phyloP scores from a whole-genome alignment of 1,140 invertebrate species.

The Euura lappo region DNA sequence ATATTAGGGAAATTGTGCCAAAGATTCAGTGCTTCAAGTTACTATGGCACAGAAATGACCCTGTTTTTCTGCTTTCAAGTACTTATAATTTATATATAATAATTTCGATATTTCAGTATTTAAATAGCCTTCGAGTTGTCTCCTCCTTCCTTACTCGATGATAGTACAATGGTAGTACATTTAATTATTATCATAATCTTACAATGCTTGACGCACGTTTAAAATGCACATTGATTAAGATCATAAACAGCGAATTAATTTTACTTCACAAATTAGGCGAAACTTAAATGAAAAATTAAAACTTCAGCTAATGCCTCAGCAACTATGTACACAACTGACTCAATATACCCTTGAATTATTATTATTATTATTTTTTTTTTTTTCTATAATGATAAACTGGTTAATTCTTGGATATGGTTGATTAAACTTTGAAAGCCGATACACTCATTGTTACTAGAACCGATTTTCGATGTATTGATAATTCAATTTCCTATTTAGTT shows the following conservation, averaged over 20 bases:
- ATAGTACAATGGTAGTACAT: neutral
- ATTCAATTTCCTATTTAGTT: conserved; percentile 10
- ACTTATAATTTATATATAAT: neutral
- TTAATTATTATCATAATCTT: neutral
- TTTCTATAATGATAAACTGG: conserved; percentile 14
- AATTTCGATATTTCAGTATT: conserved; percentile 2
- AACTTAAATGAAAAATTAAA: conserved; percentile 31
- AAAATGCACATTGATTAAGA: neutral
- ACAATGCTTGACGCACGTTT: neutral
- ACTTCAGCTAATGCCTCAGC: conserved; percentile 32
- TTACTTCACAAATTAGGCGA: neutral
- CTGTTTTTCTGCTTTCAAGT: neutral
- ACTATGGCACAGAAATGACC: neutral
- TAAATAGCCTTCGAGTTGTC: neutral
- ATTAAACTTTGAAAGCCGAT: conserved; percentile 34
- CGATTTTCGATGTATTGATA: neutral
- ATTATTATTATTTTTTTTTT: conserved; percentile 8
- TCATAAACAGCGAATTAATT: neutral
- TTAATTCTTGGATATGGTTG: conserved; percentile 45
- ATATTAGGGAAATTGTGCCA: neutral
- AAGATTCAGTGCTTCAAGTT: neutral
- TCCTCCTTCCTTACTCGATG: neutral
- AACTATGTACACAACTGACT: conserved; percentile 40
- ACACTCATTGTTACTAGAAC: conserved; percentile 23
- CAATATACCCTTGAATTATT: conserved; percentile 30